phyloP scores from a whole-genome alignment of 2,113 vertebrate genomes.

The Ondatra zibethicus region DNA sequence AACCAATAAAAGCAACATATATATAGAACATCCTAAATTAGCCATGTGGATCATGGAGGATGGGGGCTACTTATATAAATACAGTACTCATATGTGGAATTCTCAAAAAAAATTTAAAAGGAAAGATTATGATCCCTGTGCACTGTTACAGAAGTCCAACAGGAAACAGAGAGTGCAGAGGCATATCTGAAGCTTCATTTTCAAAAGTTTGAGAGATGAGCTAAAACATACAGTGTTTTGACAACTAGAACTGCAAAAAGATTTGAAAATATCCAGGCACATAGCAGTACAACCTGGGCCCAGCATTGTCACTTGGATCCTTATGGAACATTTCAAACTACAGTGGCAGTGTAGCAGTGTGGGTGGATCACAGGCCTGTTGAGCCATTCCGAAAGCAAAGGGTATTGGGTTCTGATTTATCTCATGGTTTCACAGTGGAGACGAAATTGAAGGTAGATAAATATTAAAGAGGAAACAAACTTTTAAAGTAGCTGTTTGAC shows the following conservation, averaged over 20 bases:
- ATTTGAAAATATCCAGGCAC: accelerated
- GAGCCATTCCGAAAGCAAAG: neutral
- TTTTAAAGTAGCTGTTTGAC: neutral
- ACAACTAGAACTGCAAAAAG: too few relatives aligned
- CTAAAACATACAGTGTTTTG: neutral
- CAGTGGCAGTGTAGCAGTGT: too few relatives aligned
- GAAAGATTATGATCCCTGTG: too few relatives aligned
- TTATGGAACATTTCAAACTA: neutral
- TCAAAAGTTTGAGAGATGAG: accelerated
- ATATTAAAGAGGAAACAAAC: neutral
- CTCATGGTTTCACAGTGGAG: accelerated
- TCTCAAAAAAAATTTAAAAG: neutral
- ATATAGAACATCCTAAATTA: too few relatives aligned
- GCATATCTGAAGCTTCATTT: neutral
- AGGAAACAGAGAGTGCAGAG: accelerated
- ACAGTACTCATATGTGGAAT: neutral
- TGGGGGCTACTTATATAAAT: neutral
- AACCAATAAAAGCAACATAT: too few relatives aligned
- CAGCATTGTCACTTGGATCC: neutral
- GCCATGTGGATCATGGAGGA: too few relatives aligned
- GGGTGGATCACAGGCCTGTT: accelerated
- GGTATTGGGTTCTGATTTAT: neutral
- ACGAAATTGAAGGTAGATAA: neutral
- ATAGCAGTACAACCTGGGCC: neutral
- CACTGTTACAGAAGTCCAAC: accelerated